Evolutionary conservation across 2,113 vertebrate species (phyloP), one percentile per base, ranked within the genome.

Genomic region (Prinia subflava): DNA sequence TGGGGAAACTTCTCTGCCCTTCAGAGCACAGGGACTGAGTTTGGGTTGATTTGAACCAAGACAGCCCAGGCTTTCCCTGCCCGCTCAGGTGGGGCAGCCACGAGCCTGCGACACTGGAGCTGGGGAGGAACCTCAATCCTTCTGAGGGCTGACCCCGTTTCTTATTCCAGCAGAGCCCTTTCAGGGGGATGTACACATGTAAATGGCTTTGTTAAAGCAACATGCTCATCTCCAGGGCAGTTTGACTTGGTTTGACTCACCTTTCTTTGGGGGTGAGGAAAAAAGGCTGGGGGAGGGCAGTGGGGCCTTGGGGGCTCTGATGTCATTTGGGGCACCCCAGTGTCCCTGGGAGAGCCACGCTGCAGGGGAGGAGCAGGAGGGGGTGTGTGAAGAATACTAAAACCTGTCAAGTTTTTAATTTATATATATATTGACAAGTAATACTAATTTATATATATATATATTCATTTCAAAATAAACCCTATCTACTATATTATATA

Each of bases 371-470:
- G 33, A 53, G 49, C 47, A 37, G 47, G 19, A 74, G 5, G 14
- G 28, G 5, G 3, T 10, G 19, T 49, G 59, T n/a, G 10, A 28
- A 64, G 23, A 56, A 30, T 13, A n/a, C 15, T 30, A 15, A 56
- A 56, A 11, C 15, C 10, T 41, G 19, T 19, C 30, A n/a, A 3
- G 20, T 4, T 24, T 24, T 56, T 30, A 0, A 3, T 20, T 49
- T 41, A 5, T 57, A 42, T 10, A 30, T 42, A 41, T 17, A 35
- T 7, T 25, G 60, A 9, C 16, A 49, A 24, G 6, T n/a, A 49
- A 35, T 24, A n/a, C 28, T n/a, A 8, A 42, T 30, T 35, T 17
- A 5, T 25, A 17, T 16, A 5, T 25, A 17, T 16, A 67, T 5
- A 4, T 39, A 65, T 57, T 39, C 0, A 42, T 57, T 49, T 25